Evolutionary conservation across 2,888 invertebrate genomes (phyloP), one percentile per base, ranked within the genome.

Genomic region (Macaria notata): DNA sequence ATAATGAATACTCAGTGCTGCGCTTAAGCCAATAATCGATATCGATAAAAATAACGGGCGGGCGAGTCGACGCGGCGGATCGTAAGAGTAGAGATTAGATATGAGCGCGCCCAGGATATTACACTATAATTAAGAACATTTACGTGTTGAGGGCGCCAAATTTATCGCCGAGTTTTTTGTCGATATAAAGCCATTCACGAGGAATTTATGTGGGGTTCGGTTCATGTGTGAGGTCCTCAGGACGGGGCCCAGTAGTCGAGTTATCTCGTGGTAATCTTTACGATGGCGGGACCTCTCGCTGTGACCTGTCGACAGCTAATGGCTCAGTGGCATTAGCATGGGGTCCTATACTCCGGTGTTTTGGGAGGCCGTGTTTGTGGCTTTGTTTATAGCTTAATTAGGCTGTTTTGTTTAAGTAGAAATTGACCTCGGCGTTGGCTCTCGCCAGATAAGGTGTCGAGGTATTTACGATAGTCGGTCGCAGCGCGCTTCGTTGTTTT

Each of bases 311-410:
- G 81, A 82, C 89, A 84, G 83, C 83, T 90, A 91, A 91, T 89
- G 89, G 86, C 82, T 75, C 74, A 71, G 75, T 65, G 80, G 88
- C 87, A 89, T 88, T 88, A 88, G 84, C 84, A 79, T 75, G 71
- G 73, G 73, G 68, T 71, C 71, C 69, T 75, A 73, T 74, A 51
- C 54, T 73, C 71, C 78, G 81, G 84, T 83, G 83, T 88, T 86
- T 85, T 84, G 81, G 82, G 78, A 78, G 79, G 65, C 73, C 83
- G 81, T 90, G 88, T 89, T 86, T 88, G 88, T 86, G 84, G 90
- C 78, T 86, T 88, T 86, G 88, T 90, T 90, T 90, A 91, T 91
- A 83, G 89, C 89, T 91, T 91, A 90, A 91, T 91, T 91, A 90
- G 89, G 78, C 87, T 88, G 88, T 90, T 89, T 88, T 88, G 89